phyloP scores from a whole-genome alignment of 2,113 vertebrate species.

The Lepus timidus region DNA sequence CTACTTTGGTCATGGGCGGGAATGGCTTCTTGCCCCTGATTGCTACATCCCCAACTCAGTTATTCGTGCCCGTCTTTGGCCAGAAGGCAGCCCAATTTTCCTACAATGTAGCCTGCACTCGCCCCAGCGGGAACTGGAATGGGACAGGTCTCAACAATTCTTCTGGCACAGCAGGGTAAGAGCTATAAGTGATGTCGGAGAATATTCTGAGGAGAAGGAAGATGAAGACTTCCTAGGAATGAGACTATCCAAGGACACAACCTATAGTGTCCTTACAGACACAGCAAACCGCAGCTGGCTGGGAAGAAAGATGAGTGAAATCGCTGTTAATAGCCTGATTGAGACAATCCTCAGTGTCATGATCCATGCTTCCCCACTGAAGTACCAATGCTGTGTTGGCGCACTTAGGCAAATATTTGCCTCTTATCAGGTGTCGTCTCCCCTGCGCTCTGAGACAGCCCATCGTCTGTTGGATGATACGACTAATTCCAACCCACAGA shows the following conservation, averaged over 20 bases:
- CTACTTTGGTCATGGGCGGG: conserved; percentile 66
- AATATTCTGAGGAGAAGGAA: background rate
- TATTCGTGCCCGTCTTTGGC: conserved; percentile 83
- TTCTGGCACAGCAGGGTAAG: conserved; percentile 54
- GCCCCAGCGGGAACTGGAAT: background rate
- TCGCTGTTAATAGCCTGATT: conserved; percentile 65
- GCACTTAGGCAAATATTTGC: conserved; percentile 79
- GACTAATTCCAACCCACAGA: conserved; percentile 65
- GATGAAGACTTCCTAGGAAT: conserved; percentile 26
- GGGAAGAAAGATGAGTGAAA: conserved; percentile 76
- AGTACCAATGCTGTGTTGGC: conserved; percentile 71
- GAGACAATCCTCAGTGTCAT: conserved; percentile 71
- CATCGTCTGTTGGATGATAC: conserved; percentile 77
- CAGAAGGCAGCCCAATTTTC: conserved; percentile 72
- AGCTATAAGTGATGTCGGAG: accelerated
- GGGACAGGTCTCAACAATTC: conserved; percentile 54
- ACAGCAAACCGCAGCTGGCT: conserved; percentile 67
- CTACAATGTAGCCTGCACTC: conserved; percentile 72
- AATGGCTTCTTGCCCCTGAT: conserved; percentile 83
- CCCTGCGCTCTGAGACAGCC: conserved; percentile 64
- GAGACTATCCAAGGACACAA: conserved; percentile 21
- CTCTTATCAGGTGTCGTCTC: conserved; percentile 61
- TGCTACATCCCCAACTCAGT: conserved; percentile 86
- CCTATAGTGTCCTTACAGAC: conserved; percentile 60
- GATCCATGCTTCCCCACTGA: conserved; percentile 1